A percentile compares a stretch with the other conserved stretches of the same genome.
Conservation (phyloP, 2,113 vertebrate genomes). For the Epinephelus fuscoguttatus region DNA sequence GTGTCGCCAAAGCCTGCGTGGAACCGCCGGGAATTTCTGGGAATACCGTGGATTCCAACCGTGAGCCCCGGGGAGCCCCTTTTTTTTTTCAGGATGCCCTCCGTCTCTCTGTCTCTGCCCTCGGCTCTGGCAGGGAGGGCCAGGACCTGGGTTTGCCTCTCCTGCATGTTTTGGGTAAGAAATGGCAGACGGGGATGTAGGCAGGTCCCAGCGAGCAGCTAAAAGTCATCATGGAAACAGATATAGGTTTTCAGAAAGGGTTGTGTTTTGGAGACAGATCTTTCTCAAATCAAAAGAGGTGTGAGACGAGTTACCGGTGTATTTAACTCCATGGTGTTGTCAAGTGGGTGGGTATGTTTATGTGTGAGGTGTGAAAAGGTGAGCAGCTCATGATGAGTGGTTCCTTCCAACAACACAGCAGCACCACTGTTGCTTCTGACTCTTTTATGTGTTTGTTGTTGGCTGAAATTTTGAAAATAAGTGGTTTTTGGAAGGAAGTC, state of each 20-base stretch:
- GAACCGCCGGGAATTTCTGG: constrained; percentile 55
- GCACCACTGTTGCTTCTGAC: not conserved
- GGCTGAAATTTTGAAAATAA: not conserved
- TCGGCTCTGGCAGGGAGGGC: constrained; percentile 76
- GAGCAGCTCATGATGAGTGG: constrained; percentile 1
- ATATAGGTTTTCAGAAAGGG: not conserved
- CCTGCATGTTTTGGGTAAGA: constrained; percentile 93
- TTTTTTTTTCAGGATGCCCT: constrained; percentile 77
- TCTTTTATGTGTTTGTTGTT: not conserved
- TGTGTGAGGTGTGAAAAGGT: constrained; percentile 15
- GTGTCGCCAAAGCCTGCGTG: constrained; percentile 17
- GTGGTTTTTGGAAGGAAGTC: not conserved
- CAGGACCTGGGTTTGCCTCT: constrained; percentile 91
- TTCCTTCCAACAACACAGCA: not conserved
- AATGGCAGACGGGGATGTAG: not conserved
- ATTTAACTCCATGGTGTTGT: constrained; percentile 1
- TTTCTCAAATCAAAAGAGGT: not conserved
- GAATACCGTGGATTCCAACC: constrained; percentile 60
- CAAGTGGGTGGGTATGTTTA: constrained; percentile 24
- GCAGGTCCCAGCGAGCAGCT: not conserved
- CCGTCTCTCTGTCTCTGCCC: constrained; percentile 80
- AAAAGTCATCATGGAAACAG: not conserved
- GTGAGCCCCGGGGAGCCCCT: constrained; percentile 35
- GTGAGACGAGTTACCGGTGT: not conserved
- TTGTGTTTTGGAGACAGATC: not conserved